Base-by-base conservation (phyloP, 2,888 invertebrate species). In the Tetheella fluctuosa region DNA sequence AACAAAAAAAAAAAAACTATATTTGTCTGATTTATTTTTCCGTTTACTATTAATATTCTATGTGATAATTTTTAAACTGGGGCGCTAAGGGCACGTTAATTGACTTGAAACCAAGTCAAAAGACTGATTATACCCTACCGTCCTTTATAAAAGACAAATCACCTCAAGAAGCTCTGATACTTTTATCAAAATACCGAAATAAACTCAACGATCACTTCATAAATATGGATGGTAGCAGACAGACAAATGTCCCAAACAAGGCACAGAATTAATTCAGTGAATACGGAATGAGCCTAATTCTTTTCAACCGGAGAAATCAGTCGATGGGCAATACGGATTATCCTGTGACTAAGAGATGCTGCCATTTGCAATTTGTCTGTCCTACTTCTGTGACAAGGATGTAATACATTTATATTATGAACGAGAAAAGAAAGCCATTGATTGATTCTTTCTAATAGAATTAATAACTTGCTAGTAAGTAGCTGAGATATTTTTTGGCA, bases 211-310 rank as follows among this genome's bases (percentile, higher is more conserved):
- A 30, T 23, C 30, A 48, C 56, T 52, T 54, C 52, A 57, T 48
- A 57, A 60, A 61, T 62, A 63, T 54, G 57, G 59, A 52, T 55
- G n/a, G n/a, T n/a, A n/a, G 55, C 30, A 28, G 39, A 59, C 30
- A 42, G 59, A 67, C 61, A 68, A 69, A 71, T 74, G 70, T 71
- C 63, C 56, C 64, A 62, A 67, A 65, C 73, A 65, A 65, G 70
- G 61, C 70, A 64, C 63, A 42, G 69, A 74, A 74, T 74, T 74
- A 73, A 71, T 74, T 72, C 57, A 23, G 59, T 71, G 69, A 71
- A 69, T 69, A 70, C 67, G 59, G 64, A 74, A 69, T 68, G 73
- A 64, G 62, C 55, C 42, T 64, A 59, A 69, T 69, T 71, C 62
- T 74, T 72, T 71, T 61, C 55, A n/a, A 58, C 53, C 61, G 57